These are phyloP conservation scores for Ladona fulva DNA, from an alignment of 1,140 invertebrate species.

Conservation along the genomic window DNA sequence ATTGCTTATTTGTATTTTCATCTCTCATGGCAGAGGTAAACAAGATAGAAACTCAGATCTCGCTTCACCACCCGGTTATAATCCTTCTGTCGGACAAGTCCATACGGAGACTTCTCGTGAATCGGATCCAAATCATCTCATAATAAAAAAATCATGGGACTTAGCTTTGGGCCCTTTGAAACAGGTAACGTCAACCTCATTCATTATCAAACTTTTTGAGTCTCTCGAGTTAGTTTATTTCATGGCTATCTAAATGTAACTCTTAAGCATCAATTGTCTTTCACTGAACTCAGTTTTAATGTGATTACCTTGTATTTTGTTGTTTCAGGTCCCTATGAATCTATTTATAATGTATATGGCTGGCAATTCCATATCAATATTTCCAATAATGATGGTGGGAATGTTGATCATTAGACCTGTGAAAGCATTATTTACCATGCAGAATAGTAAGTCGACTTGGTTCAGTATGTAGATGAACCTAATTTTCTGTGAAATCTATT, in stretches of 20 bases:
- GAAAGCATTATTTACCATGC: slow-evolving; percentile 85
- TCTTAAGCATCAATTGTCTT: neutral
- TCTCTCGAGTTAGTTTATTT: no score
- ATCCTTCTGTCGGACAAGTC: slow-evolving; percentile 54
- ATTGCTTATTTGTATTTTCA: neutral
- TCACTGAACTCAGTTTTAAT: slow-evolving; percentile 11
- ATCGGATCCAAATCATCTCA: slow-evolving; percentile 67
- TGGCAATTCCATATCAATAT: slow-evolving; percentile 97
- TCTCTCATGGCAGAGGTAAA: neutral
- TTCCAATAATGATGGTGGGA: slow-evolving; percentile 99
- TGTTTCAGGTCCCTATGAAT: slow-evolving; percentile 85
- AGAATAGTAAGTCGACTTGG: slow-evolving; percentile 55
- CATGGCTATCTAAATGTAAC: neutral
- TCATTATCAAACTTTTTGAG: no score
- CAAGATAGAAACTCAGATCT: slow-evolving; percentile 31
- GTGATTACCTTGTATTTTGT: slow-evolving; percentile 12
- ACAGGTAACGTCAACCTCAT: no score
- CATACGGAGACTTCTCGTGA: slow-evolving; percentile 67
- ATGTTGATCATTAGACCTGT: slow-evolving; percentile 95
- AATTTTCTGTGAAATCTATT: neutral
- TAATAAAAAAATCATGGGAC: slow-evolving; percentile 97
- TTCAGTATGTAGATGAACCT: neutral
- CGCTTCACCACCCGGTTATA: slow-evolving; percentile 74
- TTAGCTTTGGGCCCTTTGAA: slow-evolving; percentile 90
- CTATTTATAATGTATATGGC: slow-evolving; percentile 99